Evolutionary conservation across 2,797 vertebrate species (phyloP).

Genomic region (Brachyrhaphis roseni): DNA sequence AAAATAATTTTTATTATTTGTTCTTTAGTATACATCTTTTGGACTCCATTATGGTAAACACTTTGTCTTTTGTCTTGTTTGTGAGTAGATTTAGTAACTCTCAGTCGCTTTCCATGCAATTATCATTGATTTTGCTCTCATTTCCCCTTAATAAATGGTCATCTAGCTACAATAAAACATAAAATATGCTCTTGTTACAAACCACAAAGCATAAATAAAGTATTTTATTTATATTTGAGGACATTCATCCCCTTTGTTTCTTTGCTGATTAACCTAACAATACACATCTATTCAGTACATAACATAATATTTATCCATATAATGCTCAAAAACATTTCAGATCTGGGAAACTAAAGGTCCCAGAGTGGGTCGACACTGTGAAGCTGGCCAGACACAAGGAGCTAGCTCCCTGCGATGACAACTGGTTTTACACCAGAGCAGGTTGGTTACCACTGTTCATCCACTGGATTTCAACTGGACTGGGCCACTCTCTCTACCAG

Average conservation of each 20-base stretch:
- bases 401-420: constrained; percentile 86
- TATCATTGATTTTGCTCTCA: background rate
- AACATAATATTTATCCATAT: background rate
- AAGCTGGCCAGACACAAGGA: constrained; percentile 88
- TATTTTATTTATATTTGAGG: background rate
- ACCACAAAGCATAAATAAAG: background rate
- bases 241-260: background rate
- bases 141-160: background rate
- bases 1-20: background rate
- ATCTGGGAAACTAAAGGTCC: constrained; percentile 88
- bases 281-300: background rate
- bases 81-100: background rate
- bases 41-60: constrained; percentile 4
- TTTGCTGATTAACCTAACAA: background rate
- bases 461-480: too few species aligned
- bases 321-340: constrained; percentile 54
- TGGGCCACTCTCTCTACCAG: too few species aligned
- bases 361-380: constrained; percentile 90
- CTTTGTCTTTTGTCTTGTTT: background rate
- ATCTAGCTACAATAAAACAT: constrained; percentile 4
- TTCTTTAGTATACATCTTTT: background rate
- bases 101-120: background rate
- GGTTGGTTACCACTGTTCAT: constrained; percentile 70
- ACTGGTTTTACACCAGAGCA: constrained; percentile 89
- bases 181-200: constrained; percentile 4